phyloP scores from a whole-genome alignment of 2,113 vertebrate genomes.

The Nestor notabilis region DNA sequence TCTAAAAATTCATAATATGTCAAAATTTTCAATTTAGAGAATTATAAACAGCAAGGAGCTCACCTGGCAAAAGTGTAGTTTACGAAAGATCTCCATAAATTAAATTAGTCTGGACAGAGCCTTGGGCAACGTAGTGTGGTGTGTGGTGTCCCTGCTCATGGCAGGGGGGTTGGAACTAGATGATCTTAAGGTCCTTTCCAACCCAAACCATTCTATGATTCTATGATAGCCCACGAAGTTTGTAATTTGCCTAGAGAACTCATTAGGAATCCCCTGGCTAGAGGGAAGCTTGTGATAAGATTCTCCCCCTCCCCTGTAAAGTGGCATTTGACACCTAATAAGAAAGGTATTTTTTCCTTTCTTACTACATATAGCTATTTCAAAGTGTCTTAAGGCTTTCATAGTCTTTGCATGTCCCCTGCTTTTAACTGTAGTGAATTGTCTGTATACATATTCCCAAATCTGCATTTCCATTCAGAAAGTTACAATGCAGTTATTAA shows the following conservation, averaged over 20 bases:
- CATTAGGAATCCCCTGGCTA: background rate
- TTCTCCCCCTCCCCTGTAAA: background rate
- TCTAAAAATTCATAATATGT: background rate
- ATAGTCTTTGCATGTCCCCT: background rate
- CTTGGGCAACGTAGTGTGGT: too few relatives aligned
- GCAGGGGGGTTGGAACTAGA: too few relatives aligned
- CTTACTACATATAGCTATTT: background rate
- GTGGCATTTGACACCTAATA: background rate
- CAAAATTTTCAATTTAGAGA: background rate
- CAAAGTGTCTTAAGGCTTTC: background rate
- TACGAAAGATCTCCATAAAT: background rate
- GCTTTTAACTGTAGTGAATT: background rate
- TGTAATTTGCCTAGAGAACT: background rate
- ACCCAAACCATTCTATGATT: too few relatives aligned
- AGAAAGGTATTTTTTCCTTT: background rate
- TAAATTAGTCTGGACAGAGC: background rate
- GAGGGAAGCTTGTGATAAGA: background rate
- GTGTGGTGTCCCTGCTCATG: too few relatives aligned
- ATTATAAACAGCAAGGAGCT: background rate
- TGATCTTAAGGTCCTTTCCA: too few relatives aligned
- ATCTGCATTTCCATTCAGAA: background rate
- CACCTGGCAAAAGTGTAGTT: background rate
- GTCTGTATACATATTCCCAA: background rate
- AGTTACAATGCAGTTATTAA: constrained; percentile 11
- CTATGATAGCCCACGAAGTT: background rate